Evolutionary conservation across 2,113 vertebrate species (phyloP).

Genomic region (Rhodinocichla rosea): DNA sequence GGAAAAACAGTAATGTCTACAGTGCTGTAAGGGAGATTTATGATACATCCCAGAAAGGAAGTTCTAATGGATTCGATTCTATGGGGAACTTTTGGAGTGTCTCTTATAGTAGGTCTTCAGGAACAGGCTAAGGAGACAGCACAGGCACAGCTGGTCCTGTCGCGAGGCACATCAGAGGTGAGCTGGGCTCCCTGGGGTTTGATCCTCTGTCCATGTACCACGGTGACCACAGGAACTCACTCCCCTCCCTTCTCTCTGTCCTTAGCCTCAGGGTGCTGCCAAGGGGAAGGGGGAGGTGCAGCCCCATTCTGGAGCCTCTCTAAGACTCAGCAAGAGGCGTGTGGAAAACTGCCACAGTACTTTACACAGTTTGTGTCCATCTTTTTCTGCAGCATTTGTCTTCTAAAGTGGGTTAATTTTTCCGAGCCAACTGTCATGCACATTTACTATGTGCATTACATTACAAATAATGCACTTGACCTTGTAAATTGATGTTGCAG

Average conservation of each 20-base stretch:
- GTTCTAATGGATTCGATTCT: background rate
- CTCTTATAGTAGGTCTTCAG: background rate
- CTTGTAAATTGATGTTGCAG: background rate
- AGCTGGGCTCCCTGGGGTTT: background rate
- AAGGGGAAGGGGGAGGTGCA: background rate
- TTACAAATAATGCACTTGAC: background rate
- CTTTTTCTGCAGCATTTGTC: background rate
- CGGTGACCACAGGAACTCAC: rapidly evolving
- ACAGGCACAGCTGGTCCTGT: background rate
- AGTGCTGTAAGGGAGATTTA: background rate
- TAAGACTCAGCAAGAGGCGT: rapidly evolving
- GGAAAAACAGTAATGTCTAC: background rate
- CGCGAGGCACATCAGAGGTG: rapidly evolving
- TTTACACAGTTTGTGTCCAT: background rate
- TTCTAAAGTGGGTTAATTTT: background rate
- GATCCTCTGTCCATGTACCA: rapidly evolving
- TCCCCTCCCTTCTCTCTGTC: background rate
- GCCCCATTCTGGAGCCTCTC: background rate
- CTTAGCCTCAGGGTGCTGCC: background rate
- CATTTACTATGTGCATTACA: too few species aligned
- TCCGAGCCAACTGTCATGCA: background rate
- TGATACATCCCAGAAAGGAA: background rate
- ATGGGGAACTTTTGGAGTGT: background rate
- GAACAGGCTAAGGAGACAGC: background rate
- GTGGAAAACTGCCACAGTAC: background rate